These are phyloP conservation scores for Epinotia brunnichana DNA, from an alignment of 2,888 invertebrate species.

Conservation along the genomic window DNA sequence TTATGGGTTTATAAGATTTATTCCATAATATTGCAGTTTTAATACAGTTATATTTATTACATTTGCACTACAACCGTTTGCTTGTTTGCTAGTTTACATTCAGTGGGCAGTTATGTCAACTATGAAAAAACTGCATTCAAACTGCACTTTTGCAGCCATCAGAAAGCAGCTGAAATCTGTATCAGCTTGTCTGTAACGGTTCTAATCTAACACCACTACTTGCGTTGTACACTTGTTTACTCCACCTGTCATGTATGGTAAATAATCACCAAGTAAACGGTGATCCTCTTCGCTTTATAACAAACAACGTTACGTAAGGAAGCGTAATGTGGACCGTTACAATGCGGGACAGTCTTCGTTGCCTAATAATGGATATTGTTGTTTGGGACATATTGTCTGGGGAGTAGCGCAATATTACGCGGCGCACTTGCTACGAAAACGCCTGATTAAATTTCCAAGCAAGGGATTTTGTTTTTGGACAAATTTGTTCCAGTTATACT, in stretches of 20 bases:
- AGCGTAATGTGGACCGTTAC: conserved; percentile 51
- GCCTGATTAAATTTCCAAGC: conserved; percentile 9
- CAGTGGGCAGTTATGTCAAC: no score
- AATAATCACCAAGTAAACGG: conserved; percentile 10
- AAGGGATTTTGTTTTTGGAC: background rate
- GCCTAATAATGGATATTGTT: conserved; percentile 53
- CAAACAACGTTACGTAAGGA: conserved; percentile 36
- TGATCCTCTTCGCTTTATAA: conserved; percentile 31
- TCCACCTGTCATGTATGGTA: conserved; percentile 12
- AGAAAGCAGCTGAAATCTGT: no score
- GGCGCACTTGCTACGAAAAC: conserved; percentile 38
- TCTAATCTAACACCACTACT: background rate
- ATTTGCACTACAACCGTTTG: no score
- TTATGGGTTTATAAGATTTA: no score
- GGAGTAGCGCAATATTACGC: conserved; percentile 46
- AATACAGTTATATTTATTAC: no score
- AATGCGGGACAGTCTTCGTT: conserved; percentile 56
- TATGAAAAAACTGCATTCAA: no score
- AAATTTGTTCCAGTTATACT: background rate
- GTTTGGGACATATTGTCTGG: conserved; percentile 50
- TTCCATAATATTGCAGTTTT: no score
- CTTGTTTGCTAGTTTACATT: no score
- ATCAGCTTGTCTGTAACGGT: no score
- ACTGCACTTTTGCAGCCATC: no score
- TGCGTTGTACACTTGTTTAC: background rate